A percentile compares a stretch with the other conserved stretches of the same genome.
phyloP scores from a whole-genome alignment of 2,888 invertebrate genomes.

The Lamproptera curius region DNA sequence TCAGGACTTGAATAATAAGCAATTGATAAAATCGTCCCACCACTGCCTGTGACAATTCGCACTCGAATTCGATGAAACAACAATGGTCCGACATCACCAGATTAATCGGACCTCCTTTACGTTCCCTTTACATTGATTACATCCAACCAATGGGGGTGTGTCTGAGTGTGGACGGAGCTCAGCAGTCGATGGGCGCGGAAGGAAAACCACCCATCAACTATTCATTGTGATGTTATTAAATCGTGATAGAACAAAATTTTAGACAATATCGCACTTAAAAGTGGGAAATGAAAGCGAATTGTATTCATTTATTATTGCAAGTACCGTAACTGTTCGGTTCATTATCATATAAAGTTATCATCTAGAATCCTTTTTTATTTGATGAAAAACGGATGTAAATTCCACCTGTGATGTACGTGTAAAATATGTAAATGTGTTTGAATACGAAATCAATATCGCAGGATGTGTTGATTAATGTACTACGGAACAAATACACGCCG shows the following conservation, averaged over 20 bases:
- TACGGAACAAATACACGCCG: slow-evolving; percentile 48
- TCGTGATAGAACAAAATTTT: slow-evolving; percentile 69
- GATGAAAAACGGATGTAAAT: too few relatives aligned
- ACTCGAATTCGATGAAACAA: slow-evolving; percentile 63
- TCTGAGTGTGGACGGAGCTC: slow-evolving; percentile 44
- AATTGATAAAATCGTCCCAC: slow-evolving; percentile 65
- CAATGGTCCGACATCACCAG: slow-evolving; percentile 55
- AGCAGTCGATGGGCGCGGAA: slow-evolving; percentile 40
- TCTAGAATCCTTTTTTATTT: too few relatives aligned
- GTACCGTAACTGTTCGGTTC: too few relatives aligned
- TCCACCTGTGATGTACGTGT: too few relatives aligned
- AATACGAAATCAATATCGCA: slow-evolving; percentile 21
- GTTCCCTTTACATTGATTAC: slow-evolving; percentile 33
- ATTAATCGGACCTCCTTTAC: slow-evolving; percentile 37
- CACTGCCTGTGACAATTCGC: slow-evolving; percentile 70
- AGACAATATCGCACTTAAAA: slow-evolving; percentile 39
- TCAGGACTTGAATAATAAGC: slow-evolving; percentile 62
- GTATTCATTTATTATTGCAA: too few relatives aligned
- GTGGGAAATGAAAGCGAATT: not conserved
- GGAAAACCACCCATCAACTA: slow-evolving; percentile 62
- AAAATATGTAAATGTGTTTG: too few relatives aligned
- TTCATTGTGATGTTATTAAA: slow-evolving; percentile 68
- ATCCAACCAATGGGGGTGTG: slow-evolving; percentile 31
- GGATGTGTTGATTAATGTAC: slow-evolving; percentile 41
- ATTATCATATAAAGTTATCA: too few relatives aligned